Evolutionary conservation across 2,888 invertebrate genomes (phyloP), one percentile per base, ranked within the genome.

Genomic region (Leptinotarsa tumamoca): DNA sequence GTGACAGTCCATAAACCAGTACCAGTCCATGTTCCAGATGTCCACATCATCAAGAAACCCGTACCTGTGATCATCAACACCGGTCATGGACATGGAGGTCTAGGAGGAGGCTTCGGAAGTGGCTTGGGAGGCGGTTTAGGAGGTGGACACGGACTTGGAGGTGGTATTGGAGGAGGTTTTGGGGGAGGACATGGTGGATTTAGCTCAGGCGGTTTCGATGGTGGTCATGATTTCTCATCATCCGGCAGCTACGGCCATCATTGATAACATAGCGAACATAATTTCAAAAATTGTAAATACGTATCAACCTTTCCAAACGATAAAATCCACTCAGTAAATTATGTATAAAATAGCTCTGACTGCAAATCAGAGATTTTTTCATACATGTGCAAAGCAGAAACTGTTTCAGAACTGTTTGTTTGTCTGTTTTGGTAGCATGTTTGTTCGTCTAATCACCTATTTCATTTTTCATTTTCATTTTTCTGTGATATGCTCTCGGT

Each of bases 21-120:
- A 23, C 84, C 84, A 68, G 82, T 83, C 15, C 90, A 90, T 78
- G 89, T 90, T 10, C 90, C 90, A 68, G 88, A 90, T 80, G 88
- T 89, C 15, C 89, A 90, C 79, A 88, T 89, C 78, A 88, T 90
- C 23, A 91, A 91, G 80, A 90, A 91, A 80, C 90, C 90, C 67
- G 90, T 90, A 4, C 88, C 87, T 70, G 86, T 89, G 51, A 80
- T 85, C 72, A 83, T 88, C 52, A 86, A 88, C 79, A 82, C 84
- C 72, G 85, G 85, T 56, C 77, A 80, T 76, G 80, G 74, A 63
- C 77, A 75, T 68, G 82, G 81, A 50, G 80, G 79, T 67, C 79
- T 83, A 13, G 80, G 81, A 66, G 80, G 81, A 27, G 83, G 81
- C 63, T 72, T 78, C 27, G 81, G 80, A 71, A 79, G 82, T 67